A percentile compares a stretch with the other conserved stretches of the same genome.
Evolutionary conservation across 2,113 vertebrate species (phyloP).

Genomic region (Morone chrysops): DNA sequence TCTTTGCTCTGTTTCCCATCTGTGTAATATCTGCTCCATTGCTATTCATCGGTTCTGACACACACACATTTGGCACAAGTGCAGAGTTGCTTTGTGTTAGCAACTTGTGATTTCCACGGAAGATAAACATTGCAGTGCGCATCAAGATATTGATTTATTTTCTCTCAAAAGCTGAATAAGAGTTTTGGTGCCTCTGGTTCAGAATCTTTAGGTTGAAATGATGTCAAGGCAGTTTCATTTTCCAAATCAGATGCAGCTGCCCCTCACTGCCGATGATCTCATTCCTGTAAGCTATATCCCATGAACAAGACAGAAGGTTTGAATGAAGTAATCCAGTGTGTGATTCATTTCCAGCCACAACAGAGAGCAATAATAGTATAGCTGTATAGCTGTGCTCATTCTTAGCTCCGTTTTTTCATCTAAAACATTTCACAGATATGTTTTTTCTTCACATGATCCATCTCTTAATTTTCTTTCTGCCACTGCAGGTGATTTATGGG

Average conservation of each 20-base stretch:
- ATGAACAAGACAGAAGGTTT: constrained; percentile 68
- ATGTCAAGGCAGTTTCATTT: constrained; percentile 31
- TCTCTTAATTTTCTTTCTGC: constrained; percentile 1
- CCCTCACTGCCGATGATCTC: constrained; percentile 59
- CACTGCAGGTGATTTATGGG: background rate
- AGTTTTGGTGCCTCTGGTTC: constrained; percentile 7
- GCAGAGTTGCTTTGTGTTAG: constrained; percentile 24
- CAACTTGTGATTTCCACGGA: constrained; percentile 5
- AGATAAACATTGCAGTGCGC: constrained; percentile 6
- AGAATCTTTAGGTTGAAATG: constrained; percentile 33
- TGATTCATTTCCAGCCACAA: constrained; percentile 62
- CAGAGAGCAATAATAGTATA: constrained; percentile 4
- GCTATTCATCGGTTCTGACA: constrained; percentile 7
- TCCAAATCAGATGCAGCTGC: constrained; percentile 51
- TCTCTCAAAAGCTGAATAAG: background rate
- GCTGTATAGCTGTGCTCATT: constrained; percentile 1
- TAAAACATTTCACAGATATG: background rate
- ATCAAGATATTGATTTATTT: background rate
- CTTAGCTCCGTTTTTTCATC: background rate
- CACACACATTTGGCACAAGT: constrained; percentile 9
- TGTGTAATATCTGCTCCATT: constrained; percentile 8
- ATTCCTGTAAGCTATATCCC: constrained; percentile 47
- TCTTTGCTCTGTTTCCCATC: constrained; percentile 28
- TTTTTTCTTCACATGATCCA: background rate
- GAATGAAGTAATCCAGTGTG: constrained; percentile 60